Conservation (phyloP, 1,140 invertebrate genomes). For the Lepidurus apus region DNA sequence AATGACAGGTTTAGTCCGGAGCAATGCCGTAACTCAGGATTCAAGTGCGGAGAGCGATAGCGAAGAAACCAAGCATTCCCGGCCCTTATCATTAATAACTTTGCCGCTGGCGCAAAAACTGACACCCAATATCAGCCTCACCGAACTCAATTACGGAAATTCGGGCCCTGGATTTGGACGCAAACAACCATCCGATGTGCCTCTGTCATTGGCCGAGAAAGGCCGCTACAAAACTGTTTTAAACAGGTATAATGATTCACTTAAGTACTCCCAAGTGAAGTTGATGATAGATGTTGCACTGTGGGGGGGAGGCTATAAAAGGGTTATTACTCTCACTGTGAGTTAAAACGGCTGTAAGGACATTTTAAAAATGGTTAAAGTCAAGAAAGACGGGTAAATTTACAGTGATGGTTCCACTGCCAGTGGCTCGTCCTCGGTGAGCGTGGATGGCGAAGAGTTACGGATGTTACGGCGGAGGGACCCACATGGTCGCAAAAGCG, state of each 20-base stretch:
- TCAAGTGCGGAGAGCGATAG: constrained; percentile 7
- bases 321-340: too few relatives aligned
- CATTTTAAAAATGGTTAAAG: neutral
- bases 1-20: constrained; percentile 12
- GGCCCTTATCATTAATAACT: neutral
- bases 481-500: constrained; percentile 12
- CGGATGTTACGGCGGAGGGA: neutral
- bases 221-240: neutral
- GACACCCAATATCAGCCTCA: neutral
- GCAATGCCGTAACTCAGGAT: constrained; percentile 9
- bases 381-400: constrained; percentile 16
- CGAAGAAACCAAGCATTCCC: neutral
- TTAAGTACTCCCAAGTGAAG: neutral
- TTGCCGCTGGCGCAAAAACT: neutral
- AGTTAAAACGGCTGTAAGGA: neutral
- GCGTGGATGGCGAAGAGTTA: neutral
- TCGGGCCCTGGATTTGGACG: neutral
- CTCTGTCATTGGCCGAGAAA: neutral
- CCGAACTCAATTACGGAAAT: constrained; percentile 2
- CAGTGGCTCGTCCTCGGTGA: constrained; percentile 8
- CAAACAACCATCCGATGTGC: neutral
- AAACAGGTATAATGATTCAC: neutral
- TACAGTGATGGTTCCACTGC: constrained; percentile 21
- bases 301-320: neutral
- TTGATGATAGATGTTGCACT: neutral